Conservation (phyloP, 2,797 vertebrate genomes). For the Pristis pectinata region DNA sequence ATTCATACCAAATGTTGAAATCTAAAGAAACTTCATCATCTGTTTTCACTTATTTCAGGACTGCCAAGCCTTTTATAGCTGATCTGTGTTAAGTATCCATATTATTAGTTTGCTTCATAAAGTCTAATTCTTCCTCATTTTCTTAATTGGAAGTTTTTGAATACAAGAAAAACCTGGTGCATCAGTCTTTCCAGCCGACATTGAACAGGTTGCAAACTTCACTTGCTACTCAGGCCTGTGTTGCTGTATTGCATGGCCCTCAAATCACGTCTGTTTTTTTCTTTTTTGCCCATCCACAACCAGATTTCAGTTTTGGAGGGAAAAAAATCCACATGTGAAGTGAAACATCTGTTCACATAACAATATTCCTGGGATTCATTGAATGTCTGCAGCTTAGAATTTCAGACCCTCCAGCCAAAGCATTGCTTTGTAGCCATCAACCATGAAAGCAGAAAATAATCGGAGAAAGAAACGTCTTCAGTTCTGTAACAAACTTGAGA, state of each 20-base stretch:
- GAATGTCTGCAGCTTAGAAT: not conserved
- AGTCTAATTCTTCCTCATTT: not conserved
- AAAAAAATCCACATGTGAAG: not conserved
- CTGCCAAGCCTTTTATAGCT: not conserved
- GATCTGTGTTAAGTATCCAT: not conserved
- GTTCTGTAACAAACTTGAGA: not conserved
- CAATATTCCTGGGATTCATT: not conserved
- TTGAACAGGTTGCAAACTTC: not conserved
- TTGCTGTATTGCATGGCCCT: not conserved
- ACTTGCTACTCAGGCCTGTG: not conserved
- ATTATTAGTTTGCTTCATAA: not conserved
- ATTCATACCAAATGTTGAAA: conserved; percentile 19
- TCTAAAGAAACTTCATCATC: not conserved
- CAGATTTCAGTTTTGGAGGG: not conserved
- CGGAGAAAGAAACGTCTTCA: not conserved
- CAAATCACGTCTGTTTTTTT: not conserved
- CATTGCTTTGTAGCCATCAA: not conserved
- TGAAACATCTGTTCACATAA: not conserved
- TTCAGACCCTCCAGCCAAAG: not conserved
- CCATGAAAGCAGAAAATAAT: not conserved
- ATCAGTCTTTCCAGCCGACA: not conserved
- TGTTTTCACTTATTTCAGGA: not conserved
- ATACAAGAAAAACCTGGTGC: not conserved
- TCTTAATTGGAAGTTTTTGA: not conserved
- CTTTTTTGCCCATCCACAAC: not conserved